These are phyloP conservation scores for Heteractis magnifica DNA, from an alignment of 92 coral and sea anemone species.

Conservation along the genomic window DNA sequence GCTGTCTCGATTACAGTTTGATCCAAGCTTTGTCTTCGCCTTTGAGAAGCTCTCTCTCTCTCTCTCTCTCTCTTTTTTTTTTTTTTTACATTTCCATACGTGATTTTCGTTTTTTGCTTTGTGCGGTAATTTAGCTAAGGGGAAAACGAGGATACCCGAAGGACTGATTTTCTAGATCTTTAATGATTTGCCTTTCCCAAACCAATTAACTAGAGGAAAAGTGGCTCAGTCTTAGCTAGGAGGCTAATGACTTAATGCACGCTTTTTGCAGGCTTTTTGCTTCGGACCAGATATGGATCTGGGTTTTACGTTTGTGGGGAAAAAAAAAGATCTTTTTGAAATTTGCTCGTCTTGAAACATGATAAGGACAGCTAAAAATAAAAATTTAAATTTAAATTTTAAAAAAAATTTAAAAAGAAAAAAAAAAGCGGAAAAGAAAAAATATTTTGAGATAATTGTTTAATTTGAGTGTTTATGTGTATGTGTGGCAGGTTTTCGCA, in stretches of 20 bases:
- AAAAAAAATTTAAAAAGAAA: too few species aligned
- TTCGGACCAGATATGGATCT: background rate
- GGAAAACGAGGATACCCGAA: background rate
- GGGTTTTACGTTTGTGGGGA: background rate
- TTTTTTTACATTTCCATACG: background rate
- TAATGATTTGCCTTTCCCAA: background rate
- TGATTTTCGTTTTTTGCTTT: background rate
- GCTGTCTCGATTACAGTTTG: too few species aligned
- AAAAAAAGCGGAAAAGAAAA: too few species aligned
- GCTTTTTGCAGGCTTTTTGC: background rate
- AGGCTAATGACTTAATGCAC: background rate
- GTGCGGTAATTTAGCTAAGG: background rate
- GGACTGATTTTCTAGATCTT: conserved; percentile 2
- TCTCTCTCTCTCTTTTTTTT: background rate
- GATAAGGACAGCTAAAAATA: background rate
- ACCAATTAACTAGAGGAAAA: background rate
- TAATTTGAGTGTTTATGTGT: too few species aligned
- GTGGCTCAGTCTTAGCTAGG: background rate
- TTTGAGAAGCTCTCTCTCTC: too few species aligned
- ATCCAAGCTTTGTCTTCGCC: too few species aligned
- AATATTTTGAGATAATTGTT: too few species aligned
- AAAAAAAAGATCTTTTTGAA: background rate
- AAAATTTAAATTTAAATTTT: too few species aligned
- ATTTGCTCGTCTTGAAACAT: background rate
- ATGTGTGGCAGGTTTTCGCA: too few species aligned